Evolutionary conservation across 2,888 invertebrate species (phyloP), one percentile per base, ranked within the genome.

Genomic region (Tetheella fluctuosa): DNA sequence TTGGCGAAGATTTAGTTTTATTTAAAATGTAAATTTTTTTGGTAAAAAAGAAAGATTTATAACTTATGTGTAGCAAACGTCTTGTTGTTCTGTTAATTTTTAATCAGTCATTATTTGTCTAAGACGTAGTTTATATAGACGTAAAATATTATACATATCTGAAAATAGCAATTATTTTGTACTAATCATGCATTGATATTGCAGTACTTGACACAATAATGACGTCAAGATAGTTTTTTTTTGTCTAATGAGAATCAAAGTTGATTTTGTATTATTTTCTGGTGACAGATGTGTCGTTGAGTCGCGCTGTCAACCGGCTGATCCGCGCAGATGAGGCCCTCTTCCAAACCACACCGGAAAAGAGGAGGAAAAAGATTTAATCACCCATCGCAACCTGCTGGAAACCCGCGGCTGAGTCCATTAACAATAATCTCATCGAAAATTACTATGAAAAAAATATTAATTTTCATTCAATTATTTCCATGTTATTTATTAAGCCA

Each of bases 341-440:
- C 74, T 93, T 89, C 86, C 90, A 83, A 76, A 79, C 81, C 1
- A 93, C 93, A 59, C 93, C 93, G 6, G 91, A 93, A 79, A 92
- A 93, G 76, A 81, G 93, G 60, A 90, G 93, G 78, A 93, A 93
- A 86, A 92, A 92, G 79, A 92, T 92, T 69, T 91, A 91, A 88
- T 64, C 73, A 71, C 68, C 63, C 62, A 67, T 53, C 37, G 58
- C 59, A 17, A 64, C 52, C 65, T 64, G 60, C n/a, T 34, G 20
- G 58, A 39, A 64, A 12, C 52, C 61, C 48, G 30, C 57, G 56
- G 59, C 54, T 54, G 59, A 20, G 52, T 67, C 67, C 39, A 58
- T 54, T 37, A 52, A n/a, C 13, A 25, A 60, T 57, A 20, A 53
- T 30, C 23, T 39, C 17, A 37, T 54, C 7, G 8, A 17, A 25